Conservation (phyloP, 2,888 invertebrate genomes). For the Dicranocentrus wangi region DNA sequence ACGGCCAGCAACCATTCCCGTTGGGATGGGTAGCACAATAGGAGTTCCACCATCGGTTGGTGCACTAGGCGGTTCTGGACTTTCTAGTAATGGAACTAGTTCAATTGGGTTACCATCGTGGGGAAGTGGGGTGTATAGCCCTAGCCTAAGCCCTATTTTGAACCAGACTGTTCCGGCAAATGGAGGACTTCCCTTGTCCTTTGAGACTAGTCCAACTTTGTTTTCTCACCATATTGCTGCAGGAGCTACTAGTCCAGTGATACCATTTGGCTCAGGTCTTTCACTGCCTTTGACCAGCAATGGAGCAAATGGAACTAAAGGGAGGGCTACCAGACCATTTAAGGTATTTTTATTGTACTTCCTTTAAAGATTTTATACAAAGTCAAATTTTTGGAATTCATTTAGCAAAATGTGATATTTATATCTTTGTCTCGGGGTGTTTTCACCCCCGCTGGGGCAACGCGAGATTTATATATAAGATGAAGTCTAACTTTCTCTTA, state of each 20-base stretch:
- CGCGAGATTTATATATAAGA: constrained; percentile 8
- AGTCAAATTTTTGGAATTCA: neutral
- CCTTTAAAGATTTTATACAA: constrained; percentile 2
- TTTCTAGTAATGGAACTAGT: constrained; percentile 10
- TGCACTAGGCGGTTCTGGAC: neutral
- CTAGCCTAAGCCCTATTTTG: constrained; percentile 65
- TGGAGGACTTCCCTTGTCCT: constrained; percentile 57
- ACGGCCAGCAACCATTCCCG: constrained; percentile 58
- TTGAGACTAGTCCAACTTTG: constrained; percentile 64
- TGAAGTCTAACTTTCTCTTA: constrained; percentile 12
- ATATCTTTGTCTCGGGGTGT: neutral
- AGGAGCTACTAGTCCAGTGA: constrained; percentile 59
- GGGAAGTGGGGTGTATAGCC: constrained; percentile 66
- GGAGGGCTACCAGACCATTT: constrained; percentile 70
- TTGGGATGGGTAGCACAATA: constrained; percentile 22
- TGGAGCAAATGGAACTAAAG: constrained; percentile 49
- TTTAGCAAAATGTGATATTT: neutral
- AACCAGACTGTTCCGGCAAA: constrained; percentile 64
- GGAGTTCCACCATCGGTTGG: constrained; percentile 1
- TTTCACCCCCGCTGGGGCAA: too few species aligned
- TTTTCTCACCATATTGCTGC: constrained; percentile 59
- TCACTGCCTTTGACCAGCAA: constrained; percentile 48
- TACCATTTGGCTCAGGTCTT: constrained; percentile 63
- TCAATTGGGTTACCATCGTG: constrained; percentile 41
- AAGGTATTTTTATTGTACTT: constrained; percentile 68